These are phyloP conservation scores for Proisotoma minuta DNA, from an alignment of 2,888 invertebrate species.

Conservation along the genomic window DNA sequence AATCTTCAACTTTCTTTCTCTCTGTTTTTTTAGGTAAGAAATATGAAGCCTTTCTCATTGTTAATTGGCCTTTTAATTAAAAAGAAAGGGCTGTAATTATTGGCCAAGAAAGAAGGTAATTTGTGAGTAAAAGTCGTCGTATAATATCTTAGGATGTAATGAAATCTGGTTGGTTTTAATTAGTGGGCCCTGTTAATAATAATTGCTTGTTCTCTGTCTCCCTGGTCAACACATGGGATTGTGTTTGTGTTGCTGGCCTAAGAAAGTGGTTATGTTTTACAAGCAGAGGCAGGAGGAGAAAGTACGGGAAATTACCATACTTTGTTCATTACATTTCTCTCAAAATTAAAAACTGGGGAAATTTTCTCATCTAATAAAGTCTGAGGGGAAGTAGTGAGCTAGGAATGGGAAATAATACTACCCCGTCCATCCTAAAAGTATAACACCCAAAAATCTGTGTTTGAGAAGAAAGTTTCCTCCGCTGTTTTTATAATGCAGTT, in stretches of 20 bases:
- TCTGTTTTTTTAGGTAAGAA: too few species aligned
- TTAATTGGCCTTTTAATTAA: too few species aligned
- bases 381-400: neutral
- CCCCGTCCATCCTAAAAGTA: neutral
- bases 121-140: too few species aligned
- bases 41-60: too few species aligned
- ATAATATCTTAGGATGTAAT: too few species aligned
- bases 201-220: constrained; percentile 10
- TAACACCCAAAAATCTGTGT: constrained; percentile 1
- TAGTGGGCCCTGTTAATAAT: constrained; percentile 13
- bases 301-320: constrained; percentile 41
- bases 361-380: constrained; percentile 23
- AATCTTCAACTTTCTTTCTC: too few species aligned
- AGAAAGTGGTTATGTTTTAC: neutral
- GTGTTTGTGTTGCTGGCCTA: neutral
- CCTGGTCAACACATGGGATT: neutral
- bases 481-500: constrained; percentile 4
- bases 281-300: constrained; percentile 29
- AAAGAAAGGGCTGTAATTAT: too few species aligned
- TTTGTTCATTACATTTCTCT: constrained; percentile 45
- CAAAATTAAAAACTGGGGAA: constrained; percentile 42
- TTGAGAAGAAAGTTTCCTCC: constrained; percentile 1
- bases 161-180: neutral
- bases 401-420: constrained; percentile 15
- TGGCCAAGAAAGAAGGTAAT: too few species aligned